phyloP scores from a whole-genome alignment of 2,797 vertebrate species.

The Denticeps clupeoides region DNA sequence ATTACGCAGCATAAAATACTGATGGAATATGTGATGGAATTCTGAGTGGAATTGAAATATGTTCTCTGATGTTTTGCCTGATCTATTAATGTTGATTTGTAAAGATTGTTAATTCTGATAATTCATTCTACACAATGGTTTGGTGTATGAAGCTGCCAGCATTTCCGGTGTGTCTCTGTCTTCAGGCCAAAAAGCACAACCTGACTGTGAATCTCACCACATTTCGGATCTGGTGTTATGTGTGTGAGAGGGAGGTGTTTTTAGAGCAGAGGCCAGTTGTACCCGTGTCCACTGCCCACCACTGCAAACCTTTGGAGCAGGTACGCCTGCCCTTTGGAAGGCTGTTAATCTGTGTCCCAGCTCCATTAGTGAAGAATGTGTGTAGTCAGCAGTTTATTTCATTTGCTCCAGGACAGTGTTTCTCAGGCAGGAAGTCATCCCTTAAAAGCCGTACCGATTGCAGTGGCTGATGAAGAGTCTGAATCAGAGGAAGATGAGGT shows the following conservation, averaged over 20 bases:
- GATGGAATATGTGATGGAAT: no score
- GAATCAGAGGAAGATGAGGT: constrained; percentile 95
- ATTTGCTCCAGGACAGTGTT: constrained; percentile 57
- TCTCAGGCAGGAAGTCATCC: constrained; percentile 55
- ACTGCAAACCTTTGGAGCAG: constrained; percentile 61
- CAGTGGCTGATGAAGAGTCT: constrained; percentile 90
- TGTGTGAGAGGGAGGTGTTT: constrained; percentile 93
- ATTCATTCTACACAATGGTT: no score
- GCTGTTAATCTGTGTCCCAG: not conserved
- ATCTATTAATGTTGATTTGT: no score
- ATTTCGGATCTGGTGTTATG: constrained; percentile 91
- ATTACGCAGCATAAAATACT: no score
- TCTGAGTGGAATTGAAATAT: no score
- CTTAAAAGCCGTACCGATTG: constrained; percentile 83
- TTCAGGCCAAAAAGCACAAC: constrained; percentile 83
- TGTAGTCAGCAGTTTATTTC: not conserved
- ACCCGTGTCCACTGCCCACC: constrained; percentile 38
- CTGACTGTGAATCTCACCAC: constrained; percentile 96
- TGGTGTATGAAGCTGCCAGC: no score
- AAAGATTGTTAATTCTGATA: no score
- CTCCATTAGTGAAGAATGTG: not conserved
- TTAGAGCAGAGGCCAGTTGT: constrained; percentile 65
- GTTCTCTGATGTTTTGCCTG: no score
- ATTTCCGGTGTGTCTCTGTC: not conserved
- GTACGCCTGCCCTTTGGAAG: constrained; percentile 38